These are phyloP conservation scores for Drymodes brunneopygia DNA, from an alignment of 2,113 vertebrate species.

Conservation along the genomic window DNA sequence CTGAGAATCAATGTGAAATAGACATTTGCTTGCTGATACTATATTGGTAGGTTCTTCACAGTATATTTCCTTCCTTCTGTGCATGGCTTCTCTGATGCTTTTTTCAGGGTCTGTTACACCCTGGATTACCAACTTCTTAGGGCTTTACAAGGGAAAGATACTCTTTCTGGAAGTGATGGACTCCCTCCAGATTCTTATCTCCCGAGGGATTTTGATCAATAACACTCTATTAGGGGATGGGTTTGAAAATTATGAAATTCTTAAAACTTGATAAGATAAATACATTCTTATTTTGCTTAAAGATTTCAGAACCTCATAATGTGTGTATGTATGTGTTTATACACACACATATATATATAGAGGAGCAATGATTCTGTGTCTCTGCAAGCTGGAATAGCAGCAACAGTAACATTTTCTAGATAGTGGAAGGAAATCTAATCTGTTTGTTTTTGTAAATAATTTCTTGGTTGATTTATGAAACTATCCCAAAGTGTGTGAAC, in stretches of 20 bases:
- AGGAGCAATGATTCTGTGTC: not conserved
- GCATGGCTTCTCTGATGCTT: not conserved
- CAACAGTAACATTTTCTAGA: not conserved
- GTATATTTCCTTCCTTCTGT: not conserved
- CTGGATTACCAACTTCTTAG: conserved; percentile 23
- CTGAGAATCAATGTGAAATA: not conserved
- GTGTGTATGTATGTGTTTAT: not conserved
- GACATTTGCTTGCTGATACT: not conserved
- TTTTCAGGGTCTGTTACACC: not conserved
- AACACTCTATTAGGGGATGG: not conserved
- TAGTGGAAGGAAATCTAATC: not conserved
- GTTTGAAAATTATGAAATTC: not conserved
- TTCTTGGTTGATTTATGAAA: not conserved
- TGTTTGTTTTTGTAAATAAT: not conserved
- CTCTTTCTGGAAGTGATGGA: not conserved
- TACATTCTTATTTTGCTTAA: not conserved
- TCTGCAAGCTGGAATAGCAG: not conserved
- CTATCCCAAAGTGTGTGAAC: not conserved
- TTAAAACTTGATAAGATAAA: conserved; percentile 11
- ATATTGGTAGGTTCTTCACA: not conserved
- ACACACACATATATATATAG: too few species aligned
- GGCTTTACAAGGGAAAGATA: conserved; percentile 13
- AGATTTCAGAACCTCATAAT: not conserved
- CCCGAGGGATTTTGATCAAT: conserved; percentile 46
- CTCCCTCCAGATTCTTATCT: conserved; percentile 14